Evolutionary conservation across 2,888 invertebrate species (phyloP).

Genomic region (Belgica antarctica): DNA sequence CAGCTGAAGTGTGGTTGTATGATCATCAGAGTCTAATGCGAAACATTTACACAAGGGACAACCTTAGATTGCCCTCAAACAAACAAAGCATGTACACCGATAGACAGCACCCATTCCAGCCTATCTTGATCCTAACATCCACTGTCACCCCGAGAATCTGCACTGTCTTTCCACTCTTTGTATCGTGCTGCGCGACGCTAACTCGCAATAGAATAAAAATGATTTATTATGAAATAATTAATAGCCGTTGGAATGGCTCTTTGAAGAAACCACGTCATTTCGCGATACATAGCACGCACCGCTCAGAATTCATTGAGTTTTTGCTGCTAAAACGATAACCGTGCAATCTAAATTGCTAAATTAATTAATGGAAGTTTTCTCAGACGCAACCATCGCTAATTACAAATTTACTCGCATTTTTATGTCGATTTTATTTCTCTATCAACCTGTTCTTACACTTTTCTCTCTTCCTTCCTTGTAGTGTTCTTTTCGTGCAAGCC

Average conservation of each 20-base stretch:
- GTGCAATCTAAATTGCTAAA: constrained; percentile 3
- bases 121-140: too few species aligned
- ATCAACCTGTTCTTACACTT: neutral
- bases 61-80: too few species aligned
- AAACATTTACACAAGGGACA: too few species aligned
- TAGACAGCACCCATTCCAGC: too few species aligned
- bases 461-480: neutral
- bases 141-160: too few species aligned
- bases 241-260: neutral
- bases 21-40: too few species aligned
- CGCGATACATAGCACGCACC: neutral
- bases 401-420: constrained; percentile 29
- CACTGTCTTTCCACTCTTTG: too few species aligned
- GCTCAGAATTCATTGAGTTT: neutral
- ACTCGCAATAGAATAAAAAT: neutral
- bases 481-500: constrained; percentile 10
- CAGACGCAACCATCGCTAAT: neutral
- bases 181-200: neutral
- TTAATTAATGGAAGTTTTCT: neutral
- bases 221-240: constrained; percentile 21
- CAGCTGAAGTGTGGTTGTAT: too few species aligned
- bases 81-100: too few species aligned
- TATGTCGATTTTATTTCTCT: constrained; percentile 21
- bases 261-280: neutral
- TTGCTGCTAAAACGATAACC: neutral